Conservation (phyloP, 2,797 vertebrate species). For the Aratinga solstitialis region DNA sequence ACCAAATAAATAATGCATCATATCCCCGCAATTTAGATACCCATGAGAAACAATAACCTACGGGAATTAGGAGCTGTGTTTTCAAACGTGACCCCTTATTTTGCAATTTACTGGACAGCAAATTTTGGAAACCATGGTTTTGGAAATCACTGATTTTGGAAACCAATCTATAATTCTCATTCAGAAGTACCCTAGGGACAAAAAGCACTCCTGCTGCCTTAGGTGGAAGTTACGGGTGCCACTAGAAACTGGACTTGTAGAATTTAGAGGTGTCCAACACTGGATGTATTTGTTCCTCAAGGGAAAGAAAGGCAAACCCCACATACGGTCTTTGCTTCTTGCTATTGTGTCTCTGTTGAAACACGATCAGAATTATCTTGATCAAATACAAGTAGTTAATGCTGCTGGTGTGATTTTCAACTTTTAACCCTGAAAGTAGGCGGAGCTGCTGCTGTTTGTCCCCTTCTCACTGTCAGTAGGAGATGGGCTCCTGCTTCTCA, state of each 20-base stretch:
- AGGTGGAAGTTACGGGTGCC: not conserved
- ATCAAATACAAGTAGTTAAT: not conserved
- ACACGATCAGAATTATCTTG: not conserved
- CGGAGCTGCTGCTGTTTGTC: not conserved
- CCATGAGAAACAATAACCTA: not conserved
- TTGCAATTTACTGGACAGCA: not conserved
- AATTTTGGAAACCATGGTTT: not conserved
- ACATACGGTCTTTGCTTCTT: not conserved
- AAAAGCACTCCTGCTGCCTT: not conserved
- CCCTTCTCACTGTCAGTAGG: not conserved
- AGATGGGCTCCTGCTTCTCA: not conserved
- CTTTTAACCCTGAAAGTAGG: not conserved
- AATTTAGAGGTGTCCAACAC: not conserved
- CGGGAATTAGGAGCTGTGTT: not conserved
- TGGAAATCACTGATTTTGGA: too few species aligned
- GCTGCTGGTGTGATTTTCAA: not conserved
- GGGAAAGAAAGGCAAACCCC: not conserved
- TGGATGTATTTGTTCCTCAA: rapidly evolving
- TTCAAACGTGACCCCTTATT: not conserved
- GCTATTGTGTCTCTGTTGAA: not conserved
- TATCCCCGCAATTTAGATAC: not conserved
- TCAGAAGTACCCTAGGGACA: not conserved
- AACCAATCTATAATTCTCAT: not conserved
- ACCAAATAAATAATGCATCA: rapidly evolving
- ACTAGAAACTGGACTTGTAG: not conserved